A percentile compares a stretch with the other conserved stretches of the same genome.
Conservation (phyloP, 2,888 invertebrate species). For the Epinotia demarniana region DNA sequence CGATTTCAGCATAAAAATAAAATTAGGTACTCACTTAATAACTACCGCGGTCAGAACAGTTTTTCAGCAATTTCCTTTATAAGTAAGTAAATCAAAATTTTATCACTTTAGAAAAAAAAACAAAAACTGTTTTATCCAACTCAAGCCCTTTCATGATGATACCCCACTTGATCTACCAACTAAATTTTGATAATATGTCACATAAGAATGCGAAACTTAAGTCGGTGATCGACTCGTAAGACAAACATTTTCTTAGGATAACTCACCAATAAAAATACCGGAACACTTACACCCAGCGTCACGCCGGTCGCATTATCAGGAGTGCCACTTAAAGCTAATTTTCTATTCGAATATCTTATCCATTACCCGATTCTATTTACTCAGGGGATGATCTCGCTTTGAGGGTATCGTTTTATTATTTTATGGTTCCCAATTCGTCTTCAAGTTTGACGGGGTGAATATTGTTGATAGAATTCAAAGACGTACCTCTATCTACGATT, state of each 20-base stretch:
- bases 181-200: no score
- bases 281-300: neutral
- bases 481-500: neutral
- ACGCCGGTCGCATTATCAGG: constrained; percentile 14
- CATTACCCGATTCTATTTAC: constrained; percentile 60
- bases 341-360: constrained; percentile 55
- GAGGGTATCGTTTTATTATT: constrained; percentile 42
- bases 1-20: no score
- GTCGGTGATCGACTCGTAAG: neutral
- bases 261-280: neutral
- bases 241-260: neutral
- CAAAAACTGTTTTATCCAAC: no score
- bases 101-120: no score
- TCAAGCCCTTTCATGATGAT: no score
- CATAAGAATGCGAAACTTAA: no score
- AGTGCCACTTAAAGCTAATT: constrained; percentile 57
- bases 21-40: no score
- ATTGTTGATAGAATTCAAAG: constrained; percentile 13
- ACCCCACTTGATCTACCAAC: no score
- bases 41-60: no score
- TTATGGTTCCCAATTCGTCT: constrained; percentile 38
- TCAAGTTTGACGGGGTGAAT: constrained; percentile 31
- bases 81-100: no score
- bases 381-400: constrained; percentile 52
- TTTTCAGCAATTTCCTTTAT: no score